phyloP scores from a whole-genome alignment of 2,113 vertebrate species.

The Anarhynchus alexandrinus region DNA sequence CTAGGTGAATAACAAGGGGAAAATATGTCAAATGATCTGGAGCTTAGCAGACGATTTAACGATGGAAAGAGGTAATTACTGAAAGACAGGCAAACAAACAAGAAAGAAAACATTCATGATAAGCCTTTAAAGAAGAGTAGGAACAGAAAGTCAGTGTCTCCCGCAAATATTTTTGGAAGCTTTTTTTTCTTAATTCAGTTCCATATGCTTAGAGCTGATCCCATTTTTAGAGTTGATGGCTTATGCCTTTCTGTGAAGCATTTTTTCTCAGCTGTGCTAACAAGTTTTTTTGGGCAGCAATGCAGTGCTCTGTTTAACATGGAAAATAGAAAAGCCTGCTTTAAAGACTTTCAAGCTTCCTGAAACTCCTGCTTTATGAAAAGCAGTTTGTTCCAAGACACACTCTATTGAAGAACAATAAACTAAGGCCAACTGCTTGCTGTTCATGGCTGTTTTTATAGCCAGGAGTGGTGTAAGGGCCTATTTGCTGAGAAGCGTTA shows the following conservation, averaged over 20 bases:
- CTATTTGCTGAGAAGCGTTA: neutral
- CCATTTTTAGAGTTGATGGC: neutral
- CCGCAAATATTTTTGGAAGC: neutral
- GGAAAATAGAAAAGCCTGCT: neutral
- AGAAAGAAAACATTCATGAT: neutral
- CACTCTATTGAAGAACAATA: neutral
- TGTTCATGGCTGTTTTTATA: neutral
- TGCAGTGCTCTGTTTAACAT: neutral
- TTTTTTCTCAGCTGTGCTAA: slow-evolving; percentile 37
- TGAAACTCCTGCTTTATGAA: neutral
- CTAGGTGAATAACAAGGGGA: neutral
- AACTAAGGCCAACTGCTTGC: neutral
- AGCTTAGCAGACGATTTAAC: neutral
- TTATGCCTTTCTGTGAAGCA: neutral
- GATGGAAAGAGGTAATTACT: neutral
- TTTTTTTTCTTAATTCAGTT: neutral
- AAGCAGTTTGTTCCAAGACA: neutral
- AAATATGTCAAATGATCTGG: neutral
- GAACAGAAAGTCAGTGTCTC: neutral
- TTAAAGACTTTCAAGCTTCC: neutral
- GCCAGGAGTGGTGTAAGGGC: neutral
- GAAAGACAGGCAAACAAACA: neutral
- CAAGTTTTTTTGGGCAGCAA: neutral
- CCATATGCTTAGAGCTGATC: neutral
- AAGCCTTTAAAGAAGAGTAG: neutral